phyloP scores from a whole-genome alignment of 2,797 vertebrate species.

The Notoglanidium macrostoma region DNA sequence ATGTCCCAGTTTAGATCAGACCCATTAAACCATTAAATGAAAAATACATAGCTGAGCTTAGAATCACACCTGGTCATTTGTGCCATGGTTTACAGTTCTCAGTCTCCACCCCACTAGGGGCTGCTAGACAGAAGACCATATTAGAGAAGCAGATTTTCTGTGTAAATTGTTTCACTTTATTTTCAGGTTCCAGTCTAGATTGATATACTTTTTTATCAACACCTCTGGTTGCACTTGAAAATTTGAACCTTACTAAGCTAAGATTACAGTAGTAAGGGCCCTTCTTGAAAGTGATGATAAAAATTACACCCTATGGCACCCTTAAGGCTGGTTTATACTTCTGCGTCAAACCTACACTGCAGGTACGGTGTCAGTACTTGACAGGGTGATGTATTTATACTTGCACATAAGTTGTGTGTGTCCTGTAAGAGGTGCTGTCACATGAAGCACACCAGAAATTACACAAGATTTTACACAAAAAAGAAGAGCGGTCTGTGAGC shows the following conservation, averaged over 20 bases:
- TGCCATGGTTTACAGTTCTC: not conserved
- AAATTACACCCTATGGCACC: not conserved
- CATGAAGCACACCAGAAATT: too few species aligned
- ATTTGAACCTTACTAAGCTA: not conserved
- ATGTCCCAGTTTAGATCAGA: constrained; percentile 8
- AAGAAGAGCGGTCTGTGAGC: too few species aligned
- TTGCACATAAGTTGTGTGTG: too few species aligned
- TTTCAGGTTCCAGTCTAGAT: not conserved
- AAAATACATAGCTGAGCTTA: not conserved
- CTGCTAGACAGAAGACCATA: not conserved
- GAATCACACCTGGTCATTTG: not conserved
- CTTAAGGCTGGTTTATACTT: too few species aligned
- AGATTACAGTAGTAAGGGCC: not conserved
- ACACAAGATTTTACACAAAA: too few species aligned
- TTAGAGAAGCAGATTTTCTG: not conserved
- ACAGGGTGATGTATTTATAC: too few species aligned
- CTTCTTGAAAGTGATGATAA: not conserved
- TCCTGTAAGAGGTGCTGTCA: too few species aligned
- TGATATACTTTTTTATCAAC: not conserved
- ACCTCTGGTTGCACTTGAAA: not conserved
- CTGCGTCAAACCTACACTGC: too few species aligned
- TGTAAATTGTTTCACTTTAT: not conserved
- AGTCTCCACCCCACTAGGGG: not conserved
- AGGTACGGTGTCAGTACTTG: too few species aligned
- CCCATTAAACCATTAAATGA: constrained; percentile 1